Conservation (phyloP, 2,797 vertebrate genomes). For the Alca torda region DNA sequence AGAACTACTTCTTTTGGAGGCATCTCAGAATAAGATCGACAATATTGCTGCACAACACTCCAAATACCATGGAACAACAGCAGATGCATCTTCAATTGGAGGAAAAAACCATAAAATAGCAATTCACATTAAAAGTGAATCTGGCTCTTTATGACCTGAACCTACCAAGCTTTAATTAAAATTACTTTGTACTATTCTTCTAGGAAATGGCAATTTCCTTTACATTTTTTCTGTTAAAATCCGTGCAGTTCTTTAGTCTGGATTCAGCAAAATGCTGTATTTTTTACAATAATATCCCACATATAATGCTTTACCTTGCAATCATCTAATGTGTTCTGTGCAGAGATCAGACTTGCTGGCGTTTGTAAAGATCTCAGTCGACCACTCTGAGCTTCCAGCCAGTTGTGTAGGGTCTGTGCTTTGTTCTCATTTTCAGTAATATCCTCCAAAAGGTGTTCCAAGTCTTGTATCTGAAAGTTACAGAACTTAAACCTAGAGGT, state of each 20-base stretch:
- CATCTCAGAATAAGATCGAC: neutral
- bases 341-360: slow-evolving; percentile 75
- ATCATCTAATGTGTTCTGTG: slow-evolving; percentile 73
- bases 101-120: neutral
- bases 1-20: neutral
- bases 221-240: neutral
- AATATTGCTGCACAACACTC: neutral
- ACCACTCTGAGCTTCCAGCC: slow-evolving; percentile 80
- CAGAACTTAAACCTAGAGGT: neutral
- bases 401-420: slow-evolving; percentile 77
- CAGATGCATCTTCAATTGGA: neutral
- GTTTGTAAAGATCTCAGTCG: slow-evolving; percentile 76
- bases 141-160: neutral
- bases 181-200: neutral
- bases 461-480: slow-evolving; percentile 78
- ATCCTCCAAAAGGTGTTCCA: slow-evolving; percentile 78
- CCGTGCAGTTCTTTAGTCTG: neutral
- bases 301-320: slow-evolving; percentile 78
- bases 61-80: neutral
- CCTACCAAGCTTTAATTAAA: neutral
- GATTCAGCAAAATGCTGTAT: neutral
- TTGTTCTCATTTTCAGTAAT: slow-evolving; percentile 77
- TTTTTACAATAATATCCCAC: neutral
- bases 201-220: neutral
- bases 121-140: neutral